Conservation (phyloP, 1,140 invertebrate genomes). For the Anoplophora glabripennis region DNA sequence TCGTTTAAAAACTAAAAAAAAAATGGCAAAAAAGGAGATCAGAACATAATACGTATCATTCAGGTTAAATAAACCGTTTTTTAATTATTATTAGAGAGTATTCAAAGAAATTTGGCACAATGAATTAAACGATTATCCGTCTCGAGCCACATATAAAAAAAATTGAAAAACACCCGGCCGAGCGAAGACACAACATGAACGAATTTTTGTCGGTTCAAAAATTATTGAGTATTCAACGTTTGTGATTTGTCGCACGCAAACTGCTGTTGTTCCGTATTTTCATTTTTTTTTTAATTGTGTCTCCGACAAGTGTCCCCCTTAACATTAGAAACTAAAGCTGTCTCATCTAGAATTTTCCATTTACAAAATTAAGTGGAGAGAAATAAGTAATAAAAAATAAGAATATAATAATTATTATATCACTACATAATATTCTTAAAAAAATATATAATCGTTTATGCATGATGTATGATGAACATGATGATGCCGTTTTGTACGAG, state of each 20-base stretch:
- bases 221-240: not conserved
- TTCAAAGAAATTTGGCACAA: slow-evolving; percentile 12
- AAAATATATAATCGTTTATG: slow-evolving; percentile 46
- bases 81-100: slow-evolving; percentile 7
- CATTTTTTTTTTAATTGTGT: no score
- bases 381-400: slow-evolving; percentile 26
- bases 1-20: not conserved
- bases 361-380: slow-evolving; percentile 28
- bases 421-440: slow-evolving; percentile 46
- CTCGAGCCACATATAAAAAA: slow-evolving; percentile 19
- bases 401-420: slow-evolving; percentile 31
- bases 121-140: not conserved
- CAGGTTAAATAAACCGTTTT: not conserved
- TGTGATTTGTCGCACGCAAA: not conserved
- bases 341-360: slow-evolving; percentile 13
- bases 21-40: slow-evolving; percentile 11
- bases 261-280: not conserved
- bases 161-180: no score
- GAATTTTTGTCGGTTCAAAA: not conserved
- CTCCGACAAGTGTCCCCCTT: no score
- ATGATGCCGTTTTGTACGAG: slow-evolving; percentile 42
- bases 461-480: slow-evolving; percentile 36
- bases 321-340: slow-evolving; percentile 21
- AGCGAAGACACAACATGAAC: not conserved
- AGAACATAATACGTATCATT: not conserved